Conservation (phyloP, 2,797 vertebrate species). For the Tangara arthus region DNA sequence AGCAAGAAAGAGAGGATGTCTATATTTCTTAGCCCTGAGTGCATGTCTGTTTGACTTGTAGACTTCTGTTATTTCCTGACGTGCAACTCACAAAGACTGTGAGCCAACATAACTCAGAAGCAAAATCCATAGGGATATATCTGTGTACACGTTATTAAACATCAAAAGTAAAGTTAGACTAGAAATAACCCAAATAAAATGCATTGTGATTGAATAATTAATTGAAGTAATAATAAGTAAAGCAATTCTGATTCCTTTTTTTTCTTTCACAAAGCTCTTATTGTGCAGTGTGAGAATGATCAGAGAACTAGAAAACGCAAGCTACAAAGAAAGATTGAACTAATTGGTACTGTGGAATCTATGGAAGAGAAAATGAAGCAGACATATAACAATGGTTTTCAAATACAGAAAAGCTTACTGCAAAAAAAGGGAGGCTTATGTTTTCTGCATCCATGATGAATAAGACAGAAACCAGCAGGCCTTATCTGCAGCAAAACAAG, state of each 20-base stretch:
- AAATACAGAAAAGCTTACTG: constrained; percentile 7
- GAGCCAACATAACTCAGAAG: neutral
- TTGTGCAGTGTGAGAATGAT: constrained; percentile 29
- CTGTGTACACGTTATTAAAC: neutral
- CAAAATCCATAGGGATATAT: neutral
- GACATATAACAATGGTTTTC: neutral
- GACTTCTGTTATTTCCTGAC: neutral
- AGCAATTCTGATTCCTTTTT: neutral
- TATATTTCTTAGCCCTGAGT: neutral
- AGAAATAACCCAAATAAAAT: constrained; percentile 24
- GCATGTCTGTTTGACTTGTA: neutral
- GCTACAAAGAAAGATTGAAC: neutral
- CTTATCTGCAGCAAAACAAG: neutral
- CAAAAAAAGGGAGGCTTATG: neutral
- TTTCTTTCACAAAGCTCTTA: constrained; percentile 1
- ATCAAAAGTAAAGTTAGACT: constrained; percentile 21
- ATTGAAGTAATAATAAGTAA: constrained; percentile 33
- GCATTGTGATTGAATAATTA: constrained; percentile 30
- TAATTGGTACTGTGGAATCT: constrained; percentile 31
- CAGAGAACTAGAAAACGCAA: constrained; percentile 31
- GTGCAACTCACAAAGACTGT: neutral
- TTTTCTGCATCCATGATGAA: neutral
- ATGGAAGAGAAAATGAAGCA: constrained; percentile 24
- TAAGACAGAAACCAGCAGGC: neutral
- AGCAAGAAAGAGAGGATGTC: neutral